phyloP scores from a whole-genome alignment of 1,140 invertebrate species.

The Halictus rubicundus region DNA sequence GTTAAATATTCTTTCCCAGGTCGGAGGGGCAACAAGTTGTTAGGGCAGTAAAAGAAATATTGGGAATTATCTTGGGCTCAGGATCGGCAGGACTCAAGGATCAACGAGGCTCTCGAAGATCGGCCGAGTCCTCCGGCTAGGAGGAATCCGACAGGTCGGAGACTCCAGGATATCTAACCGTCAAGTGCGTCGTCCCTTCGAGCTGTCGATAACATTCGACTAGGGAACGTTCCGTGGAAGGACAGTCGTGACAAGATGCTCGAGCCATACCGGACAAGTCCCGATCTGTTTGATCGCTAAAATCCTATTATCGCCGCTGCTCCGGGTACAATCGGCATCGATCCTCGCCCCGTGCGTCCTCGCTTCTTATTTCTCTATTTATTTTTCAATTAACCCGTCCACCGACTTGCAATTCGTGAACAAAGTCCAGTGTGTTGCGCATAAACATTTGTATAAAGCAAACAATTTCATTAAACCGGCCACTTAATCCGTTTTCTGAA shows the following conservation, averaged over 20 bases:
- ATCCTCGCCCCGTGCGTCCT: background rate
- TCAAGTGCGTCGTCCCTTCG: constrained; percentile 21
- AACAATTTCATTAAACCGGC: too few relatives aligned
- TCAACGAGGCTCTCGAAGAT: background rate
- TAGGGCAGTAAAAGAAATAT: background rate
- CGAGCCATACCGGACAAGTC: constrained; percentile 4
- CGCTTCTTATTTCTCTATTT: too few relatives aligned
- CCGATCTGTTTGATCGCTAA: constrained; percentile 25
- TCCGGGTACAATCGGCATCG: background rate
- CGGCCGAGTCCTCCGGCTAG: background rate
- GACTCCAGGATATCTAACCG: constrained; percentile 14
- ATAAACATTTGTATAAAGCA: too few relatives aligned
- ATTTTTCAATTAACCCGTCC: too few relatives aligned
- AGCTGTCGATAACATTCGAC: constrained; percentile 49
- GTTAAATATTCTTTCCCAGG: too few relatives aligned
- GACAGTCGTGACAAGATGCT: constrained; percentile 42
- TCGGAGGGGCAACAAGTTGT: too few relatives aligned
- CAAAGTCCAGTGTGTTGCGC: too few relatives aligned
- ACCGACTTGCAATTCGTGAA: too few relatives aligned
- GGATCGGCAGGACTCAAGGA: background rate
- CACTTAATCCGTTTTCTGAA: too few relatives aligned
- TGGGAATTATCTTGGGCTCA: background rate
- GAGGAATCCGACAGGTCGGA: constrained; percentile 32
- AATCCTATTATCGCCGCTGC: constrained; percentile 17
- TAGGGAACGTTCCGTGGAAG: background rate